Conservation (phyloP, 2,888 invertebrate species). For the Melieria picta region DNA sequence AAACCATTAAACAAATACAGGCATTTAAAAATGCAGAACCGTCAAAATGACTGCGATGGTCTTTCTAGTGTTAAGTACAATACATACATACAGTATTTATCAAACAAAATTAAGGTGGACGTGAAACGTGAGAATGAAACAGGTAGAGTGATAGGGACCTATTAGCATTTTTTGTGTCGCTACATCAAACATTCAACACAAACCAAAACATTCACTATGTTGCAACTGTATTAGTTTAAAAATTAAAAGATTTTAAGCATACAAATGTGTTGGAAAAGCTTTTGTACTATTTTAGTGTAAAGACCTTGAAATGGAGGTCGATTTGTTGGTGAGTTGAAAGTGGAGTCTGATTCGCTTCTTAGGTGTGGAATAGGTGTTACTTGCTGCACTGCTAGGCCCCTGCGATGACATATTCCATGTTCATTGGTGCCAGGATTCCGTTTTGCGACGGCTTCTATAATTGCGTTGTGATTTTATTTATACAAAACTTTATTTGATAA, state of each 20-base stretch:
- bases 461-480: not conserved
- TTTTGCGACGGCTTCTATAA: slow-evolving; percentile 58
- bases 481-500: too few species aligned
- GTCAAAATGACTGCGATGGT: too few species aligned
- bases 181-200: too few species aligned
- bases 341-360: slow-evolving; percentile 69
- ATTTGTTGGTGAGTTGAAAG: slow-evolving; percentile 62
- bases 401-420: slow-evolving; percentile 87
- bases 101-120: too few species aligned
- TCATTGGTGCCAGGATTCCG: slow-evolving; percentile 72
- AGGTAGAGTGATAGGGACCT: too few species aligned
- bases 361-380: slow-evolving; percentile 89
- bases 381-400: slow-evolving; percentile 84
- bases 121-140: too few species aligned
- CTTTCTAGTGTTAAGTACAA: too few species aligned
- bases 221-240: slow-evolving; percentile 9
- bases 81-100: too few species aligned
- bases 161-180: too few species aligned
- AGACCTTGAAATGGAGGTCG: slow-evolving; percentile 67
- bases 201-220: too few species aligned
- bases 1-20: too few species aligned
- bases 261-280: not conserved
- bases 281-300: slow-evolving; percentile 32
- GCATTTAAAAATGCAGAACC: too few species aligned
- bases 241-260: not conserved